Conservation (phyloP, 1,140 invertebrate species). For the Trinorchestia longiramus region DNA sequence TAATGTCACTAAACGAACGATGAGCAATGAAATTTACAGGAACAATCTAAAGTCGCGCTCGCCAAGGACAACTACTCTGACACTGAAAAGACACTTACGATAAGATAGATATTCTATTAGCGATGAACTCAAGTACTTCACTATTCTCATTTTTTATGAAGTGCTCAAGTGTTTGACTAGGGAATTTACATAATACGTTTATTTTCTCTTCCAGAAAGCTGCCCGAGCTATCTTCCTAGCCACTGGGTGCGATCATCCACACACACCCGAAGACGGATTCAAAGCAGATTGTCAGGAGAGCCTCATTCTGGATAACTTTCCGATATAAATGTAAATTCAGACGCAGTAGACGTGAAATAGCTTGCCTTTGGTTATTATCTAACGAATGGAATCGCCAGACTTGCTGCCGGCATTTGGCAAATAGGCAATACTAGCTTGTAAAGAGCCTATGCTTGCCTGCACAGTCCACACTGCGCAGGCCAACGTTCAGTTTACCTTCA, state of each 20-base stretch:
- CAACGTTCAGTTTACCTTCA: background rate
- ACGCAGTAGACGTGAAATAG: slow-evolving; percentile 42
- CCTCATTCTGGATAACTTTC: slow-evolving; percentile 46
- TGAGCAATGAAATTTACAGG: too few species aligned
- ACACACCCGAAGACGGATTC: slow-evolving; percentile 17
- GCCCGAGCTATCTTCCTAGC: background rate
- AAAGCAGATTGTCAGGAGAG: slow-evolving; percentile 16
- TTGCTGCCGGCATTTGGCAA: slow-evolving; percentile 1
- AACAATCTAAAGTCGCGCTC: too few species aligned
- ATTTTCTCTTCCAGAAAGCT: background rate
- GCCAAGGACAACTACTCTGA: too few species aligned
- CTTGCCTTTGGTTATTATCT: slow-evolving; percentile 38
- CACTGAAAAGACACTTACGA: too few species aligned
- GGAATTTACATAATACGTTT: background rate
- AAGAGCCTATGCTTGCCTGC: background rate
- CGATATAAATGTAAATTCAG: slow-evolving; percentile 51
- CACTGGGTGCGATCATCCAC: slow-evolving; percentile 20
- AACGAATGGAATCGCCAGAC: slow-evolving; percentile 14
- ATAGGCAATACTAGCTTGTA: background rate
- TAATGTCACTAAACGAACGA: too few species aligned
- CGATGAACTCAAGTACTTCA: too few species aligned
- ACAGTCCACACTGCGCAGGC: background rate
- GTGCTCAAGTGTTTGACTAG: too few species aligned
- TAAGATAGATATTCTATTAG: too few species aligned
- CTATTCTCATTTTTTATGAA: too few species aligned